Conservation (phyloP, 2,888 invertebrate species). For the Laothoe populi region DNA sequence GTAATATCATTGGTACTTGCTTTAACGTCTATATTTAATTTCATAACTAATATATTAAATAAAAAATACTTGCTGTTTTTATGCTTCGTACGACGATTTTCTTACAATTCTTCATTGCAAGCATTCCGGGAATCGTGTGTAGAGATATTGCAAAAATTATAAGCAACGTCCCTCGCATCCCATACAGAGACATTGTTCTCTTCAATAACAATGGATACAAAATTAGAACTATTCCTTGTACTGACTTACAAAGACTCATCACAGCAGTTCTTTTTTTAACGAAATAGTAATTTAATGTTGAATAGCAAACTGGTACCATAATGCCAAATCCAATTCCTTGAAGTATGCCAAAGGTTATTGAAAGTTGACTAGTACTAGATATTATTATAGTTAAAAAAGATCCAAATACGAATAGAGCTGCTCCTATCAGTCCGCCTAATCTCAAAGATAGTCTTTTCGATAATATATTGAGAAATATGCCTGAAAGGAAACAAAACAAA, state of each 20-base stretch:
- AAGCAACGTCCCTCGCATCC: conserved; percentile 86
- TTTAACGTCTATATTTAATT: conserved; percentile 27
- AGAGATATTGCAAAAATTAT: conserved; percentile 85
- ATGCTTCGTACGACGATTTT: conserved; percentile 38
- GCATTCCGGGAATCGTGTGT: conserved; percentile 85
- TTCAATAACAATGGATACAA: conserved; percentile 85
- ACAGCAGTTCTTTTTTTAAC: conserved; percentile 84
- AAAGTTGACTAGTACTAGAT: conserved; percentile 81
- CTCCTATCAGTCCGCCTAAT: conserved; percentile 84
- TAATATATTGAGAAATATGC: conserved; percentile 84
- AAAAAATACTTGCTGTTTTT: conserved; percentile 75
- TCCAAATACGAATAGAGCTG: conserved; percentile 77
- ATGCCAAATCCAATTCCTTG: conserved; percentile 87
- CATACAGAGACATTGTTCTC: conserved; percentile 77
- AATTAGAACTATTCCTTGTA: conserved; percentile 84
- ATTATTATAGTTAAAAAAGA: conserved; percentile 82
- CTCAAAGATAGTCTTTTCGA: conserved; percentile 81
- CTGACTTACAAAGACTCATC: conserved; percentile 86
- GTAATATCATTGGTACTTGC: conserved; percentile 34
- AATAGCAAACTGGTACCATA: conserved; percentile 86
- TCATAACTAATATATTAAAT: conserved; percentile 32
- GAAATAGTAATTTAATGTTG: conserved; percentile 87
- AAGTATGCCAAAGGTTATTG: conserved; percentile 82
- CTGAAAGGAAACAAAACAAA: conserved; percentile 63
- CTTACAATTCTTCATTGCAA: conserved; percentile 77